phyloP scores from a whole-genome alignment of 2,113 vertebrate species.

The Syrrhaptes paradoxus region DNA sequence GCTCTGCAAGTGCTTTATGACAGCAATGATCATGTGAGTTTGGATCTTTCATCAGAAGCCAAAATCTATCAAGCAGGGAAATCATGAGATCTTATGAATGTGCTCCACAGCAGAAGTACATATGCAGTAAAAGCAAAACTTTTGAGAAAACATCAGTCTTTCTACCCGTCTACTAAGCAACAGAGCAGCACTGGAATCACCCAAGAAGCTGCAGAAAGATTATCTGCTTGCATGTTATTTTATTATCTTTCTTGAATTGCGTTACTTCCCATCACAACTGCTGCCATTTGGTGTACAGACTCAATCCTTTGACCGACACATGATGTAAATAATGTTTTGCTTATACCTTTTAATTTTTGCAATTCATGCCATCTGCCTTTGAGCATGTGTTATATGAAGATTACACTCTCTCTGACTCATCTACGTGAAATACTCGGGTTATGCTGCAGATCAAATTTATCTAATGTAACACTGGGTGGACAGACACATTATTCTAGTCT shows the following conservation, averaged over 20 bases:
- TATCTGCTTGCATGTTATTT: neutral
- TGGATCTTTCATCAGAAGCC: neutral
- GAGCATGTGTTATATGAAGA: neutral
- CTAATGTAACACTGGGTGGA: neutral
- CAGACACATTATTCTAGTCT: neutral
- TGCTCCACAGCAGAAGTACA: neutral
- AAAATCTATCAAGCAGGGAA: neutral
- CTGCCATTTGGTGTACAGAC: neutral
- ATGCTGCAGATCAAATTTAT: neutral
- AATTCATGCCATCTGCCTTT: neutral
- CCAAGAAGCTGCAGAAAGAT: neutral
- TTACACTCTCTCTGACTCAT: neutral
- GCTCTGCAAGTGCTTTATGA: neutral
- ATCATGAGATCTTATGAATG: neutral
- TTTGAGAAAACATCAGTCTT: neutral
- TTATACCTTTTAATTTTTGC: neutral
- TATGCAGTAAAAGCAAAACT: neutral
- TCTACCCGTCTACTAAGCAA: neutral
- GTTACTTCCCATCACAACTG: neutral
- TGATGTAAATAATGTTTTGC: neutral
- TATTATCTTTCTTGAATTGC: neutral
- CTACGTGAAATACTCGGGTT: neutral
- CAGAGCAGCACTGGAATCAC: neutral
- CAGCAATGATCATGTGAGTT: neutral
- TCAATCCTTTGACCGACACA: neutral